Evolutionary conservation across 2,888 invertebrate species (phyloP).

Genomic region (Metallyticus violacea): DNA sequence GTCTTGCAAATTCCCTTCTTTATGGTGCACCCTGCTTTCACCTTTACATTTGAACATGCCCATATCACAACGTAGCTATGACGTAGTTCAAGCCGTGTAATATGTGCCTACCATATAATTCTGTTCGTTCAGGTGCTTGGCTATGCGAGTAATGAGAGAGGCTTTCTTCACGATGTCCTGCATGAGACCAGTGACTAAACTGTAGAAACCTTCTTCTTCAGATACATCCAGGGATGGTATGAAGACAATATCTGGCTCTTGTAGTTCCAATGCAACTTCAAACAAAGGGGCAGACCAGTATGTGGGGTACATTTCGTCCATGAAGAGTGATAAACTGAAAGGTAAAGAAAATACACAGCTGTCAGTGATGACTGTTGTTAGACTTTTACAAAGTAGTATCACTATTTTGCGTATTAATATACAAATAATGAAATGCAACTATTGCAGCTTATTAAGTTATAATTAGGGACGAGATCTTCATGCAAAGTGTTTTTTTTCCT

Average conservation of each 20-base stretch:
- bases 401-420: no score
- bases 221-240: neutral
- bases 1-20: no score
- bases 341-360: neutral
- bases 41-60: no score
- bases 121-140: conserved; percentile 39
- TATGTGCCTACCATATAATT: conserved; percentile 46
- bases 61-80: no score
- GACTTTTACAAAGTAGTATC: no score
- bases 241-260: neutral
- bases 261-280: neutral
- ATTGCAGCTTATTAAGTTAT: no score
- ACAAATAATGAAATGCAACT: no score
- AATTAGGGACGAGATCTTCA: no score
- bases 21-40: no score
- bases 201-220: neutral
- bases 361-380: no score
- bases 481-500: no score
- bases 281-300: neutral
- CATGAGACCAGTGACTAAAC: neutral
- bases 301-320: conserved; percentile 17
- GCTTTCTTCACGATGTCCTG: neutral
- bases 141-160: neutral
- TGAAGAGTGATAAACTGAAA: conserved; percentile 5
- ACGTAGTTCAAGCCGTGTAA: no score